These are phyloP conservation scores for Ganaspis brasiliensis DNA, from an alignment of 2,888 invertebrate genomes.

Conservation along the genomic window DNA sequence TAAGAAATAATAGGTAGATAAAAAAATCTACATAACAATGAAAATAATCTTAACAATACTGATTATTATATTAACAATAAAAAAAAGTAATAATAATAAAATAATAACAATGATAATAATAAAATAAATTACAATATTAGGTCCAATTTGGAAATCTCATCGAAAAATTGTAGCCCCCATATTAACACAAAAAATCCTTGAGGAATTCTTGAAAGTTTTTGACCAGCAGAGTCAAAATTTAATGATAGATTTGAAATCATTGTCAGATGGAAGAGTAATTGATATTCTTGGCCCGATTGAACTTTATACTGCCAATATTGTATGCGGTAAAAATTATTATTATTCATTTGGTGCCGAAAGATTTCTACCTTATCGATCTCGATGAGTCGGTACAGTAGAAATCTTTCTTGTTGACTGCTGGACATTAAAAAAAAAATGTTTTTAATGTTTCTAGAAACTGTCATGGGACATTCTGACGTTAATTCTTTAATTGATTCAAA, in stretches of 20 bases:
- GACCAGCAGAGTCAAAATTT: conserved; percentile 53
- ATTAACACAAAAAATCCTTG: conserved; percentile 54
- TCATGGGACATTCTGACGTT: conserved; percentile 56
- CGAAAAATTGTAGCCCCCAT: conserved; percentile 60
- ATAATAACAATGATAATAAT: too few species aligned
- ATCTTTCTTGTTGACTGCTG: too few species aligned
- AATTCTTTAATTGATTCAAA: conserved; percentile 52
- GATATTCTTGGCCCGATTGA: conserved; percentile 55
- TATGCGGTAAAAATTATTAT: conserved; percentile 54
- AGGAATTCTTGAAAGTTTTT: conserved; percentile 54
- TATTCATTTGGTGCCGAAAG: background rate
- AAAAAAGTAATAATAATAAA: too few species aligned
- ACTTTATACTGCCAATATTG: conserved; percentile 56
- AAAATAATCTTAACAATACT: too few species aligned
- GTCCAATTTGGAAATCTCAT: conserved; percentile 59
- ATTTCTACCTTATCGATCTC: too few species aligned
- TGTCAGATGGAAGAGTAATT: conserved; percentile 55
- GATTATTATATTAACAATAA: too few species aligned
- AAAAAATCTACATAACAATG: too few species aligned
- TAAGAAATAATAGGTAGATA: too few species aligned
- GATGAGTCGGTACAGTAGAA: background rate
- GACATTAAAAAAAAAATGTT: background rate
- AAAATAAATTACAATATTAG: conserved; percentile 43
- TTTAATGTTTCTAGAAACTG: conserved; percentile 52
- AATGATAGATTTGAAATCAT: conserved; percentile 51